These are phyloP conservation scores for Nowickia ferox DNA, from an alignment of 2,888 invertebrate genomes.

Conservation along the genomic window DNA sequence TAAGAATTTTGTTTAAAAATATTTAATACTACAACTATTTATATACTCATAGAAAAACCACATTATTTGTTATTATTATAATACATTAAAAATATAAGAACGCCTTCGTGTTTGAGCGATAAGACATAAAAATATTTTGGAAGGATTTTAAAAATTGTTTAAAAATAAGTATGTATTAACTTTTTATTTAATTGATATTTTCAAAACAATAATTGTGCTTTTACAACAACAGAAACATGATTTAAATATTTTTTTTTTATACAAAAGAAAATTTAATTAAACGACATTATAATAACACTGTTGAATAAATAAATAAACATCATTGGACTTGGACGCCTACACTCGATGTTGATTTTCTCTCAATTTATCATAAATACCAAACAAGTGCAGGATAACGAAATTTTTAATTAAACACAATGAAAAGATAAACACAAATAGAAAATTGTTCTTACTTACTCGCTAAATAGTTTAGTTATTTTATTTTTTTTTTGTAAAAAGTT, in stretches of 20 bases:
- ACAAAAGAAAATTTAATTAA: slow-evolving; percentile 2
- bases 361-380: slow-evolving; percentile 33
- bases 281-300: slow-evolving; percentile 6
- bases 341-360: slow-evolving; percentile 2
- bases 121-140: slow-evolving; percentile 8
- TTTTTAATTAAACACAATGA: slow-evolving; percentile 24
- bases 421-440: no score
- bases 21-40: background rate
- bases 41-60: background rate
- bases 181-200: slow-evolving; percentile 6
- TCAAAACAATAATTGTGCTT: slow-evolving; percentile 49
- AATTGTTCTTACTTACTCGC: slow-evolving; percentile 19
- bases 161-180: background rate
- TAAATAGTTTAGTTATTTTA: slow-evolving; percentile 16
- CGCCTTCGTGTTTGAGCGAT: slow-evolving; percentile 37
- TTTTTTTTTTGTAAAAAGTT: slow-evolving; percentile 47
- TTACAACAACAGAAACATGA: background rate
- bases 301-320: slow-evolving; percentile 2
- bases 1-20: slow-evolving; percentile 9
- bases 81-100: slow-evolving; percentile 14
- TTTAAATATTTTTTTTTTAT: background rate
- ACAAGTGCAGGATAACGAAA: slow-evolving; percentile 9
- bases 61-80: slow-evolving; percentile 34
- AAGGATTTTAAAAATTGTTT: background rate
- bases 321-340: slow-evolving; percentile 1